A percentile compares a stretch with the other conserved stretches of the same genome.
Conservation (phyloP, 2,797 vertebrate genomes). For the Zalophus californianus region DNA sequence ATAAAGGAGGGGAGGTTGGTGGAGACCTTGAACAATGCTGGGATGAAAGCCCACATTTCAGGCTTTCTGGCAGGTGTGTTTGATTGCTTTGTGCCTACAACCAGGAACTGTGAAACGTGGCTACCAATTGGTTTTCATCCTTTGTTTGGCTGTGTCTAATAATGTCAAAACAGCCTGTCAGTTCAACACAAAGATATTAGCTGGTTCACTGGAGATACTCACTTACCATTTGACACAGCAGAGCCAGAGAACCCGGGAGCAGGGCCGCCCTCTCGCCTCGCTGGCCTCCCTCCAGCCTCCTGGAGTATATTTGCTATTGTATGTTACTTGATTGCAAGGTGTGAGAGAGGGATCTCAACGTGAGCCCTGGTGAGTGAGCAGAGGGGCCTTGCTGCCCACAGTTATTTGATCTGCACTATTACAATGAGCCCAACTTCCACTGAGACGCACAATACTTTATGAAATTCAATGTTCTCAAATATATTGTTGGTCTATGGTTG, state of each 20-base stretch:
- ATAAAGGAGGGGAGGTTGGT: neutral
- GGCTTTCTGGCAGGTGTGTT: conserved; percentile 62
- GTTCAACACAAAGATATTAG: conserved; percentile 32
- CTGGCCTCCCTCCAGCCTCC: neutral
- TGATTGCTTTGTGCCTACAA: neutral
- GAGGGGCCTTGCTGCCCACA: neutral
- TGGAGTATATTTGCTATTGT: neutral
- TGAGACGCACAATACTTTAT: neutral
- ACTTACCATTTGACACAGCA: neutral
- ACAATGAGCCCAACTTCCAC: neutral
- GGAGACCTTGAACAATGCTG: neutral
- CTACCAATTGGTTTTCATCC: conserved; percentile 55
- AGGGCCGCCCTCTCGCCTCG: neutral
- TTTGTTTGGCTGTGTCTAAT: conserved; percentile 56
- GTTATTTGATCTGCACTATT: neutral
- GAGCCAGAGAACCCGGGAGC: neutral
- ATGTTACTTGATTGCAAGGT: neutral
- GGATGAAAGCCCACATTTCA: neutral
- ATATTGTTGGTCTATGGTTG: neutral
- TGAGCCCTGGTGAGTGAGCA: neutral
- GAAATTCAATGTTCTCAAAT: neutral
- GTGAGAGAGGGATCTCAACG: neutral
- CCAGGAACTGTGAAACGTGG: neutral
- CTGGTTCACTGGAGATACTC: conserved; percentile 28
- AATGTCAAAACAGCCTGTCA: conserved; percentile 64